Conservation (phyloP, 2,113 vertebrate genomes). For the Casuarius casuarius region DNA sequence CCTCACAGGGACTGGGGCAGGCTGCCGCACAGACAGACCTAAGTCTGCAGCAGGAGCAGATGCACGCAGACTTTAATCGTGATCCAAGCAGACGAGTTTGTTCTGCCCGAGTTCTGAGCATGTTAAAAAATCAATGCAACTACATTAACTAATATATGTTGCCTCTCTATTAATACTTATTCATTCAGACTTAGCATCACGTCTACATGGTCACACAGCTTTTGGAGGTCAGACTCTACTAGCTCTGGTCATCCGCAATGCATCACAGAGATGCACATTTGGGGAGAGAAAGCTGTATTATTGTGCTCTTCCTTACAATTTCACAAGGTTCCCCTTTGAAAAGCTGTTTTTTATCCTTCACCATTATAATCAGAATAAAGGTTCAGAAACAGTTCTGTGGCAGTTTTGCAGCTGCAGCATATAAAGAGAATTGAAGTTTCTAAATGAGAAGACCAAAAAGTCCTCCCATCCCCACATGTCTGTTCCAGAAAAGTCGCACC, state of each 20-base stretch:
- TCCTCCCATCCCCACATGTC: not conserved
- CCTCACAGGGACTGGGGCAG: not conserved
- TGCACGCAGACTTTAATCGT: not conserved
- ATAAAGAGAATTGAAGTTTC: not conserved
- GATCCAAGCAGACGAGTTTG: not conserved
- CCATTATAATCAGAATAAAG: not conserved
- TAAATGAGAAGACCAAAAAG: not conserved
- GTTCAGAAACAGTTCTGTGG: not conserved
- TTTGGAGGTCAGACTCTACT: not conserved
- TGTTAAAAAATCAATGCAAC: not conserved
- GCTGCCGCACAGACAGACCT: not conserved
- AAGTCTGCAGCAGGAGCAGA: not conserved
- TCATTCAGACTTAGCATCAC: not conserved
- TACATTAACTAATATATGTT: fast-evolving
- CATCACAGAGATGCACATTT: not conserved
- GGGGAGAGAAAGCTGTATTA: not conserved
- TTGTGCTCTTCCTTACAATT: not conserved
- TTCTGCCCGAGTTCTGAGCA: not conserved
- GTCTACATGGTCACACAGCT: not conserved
- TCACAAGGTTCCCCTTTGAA: not conserved
- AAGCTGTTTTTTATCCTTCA: not conserved
- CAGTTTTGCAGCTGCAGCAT: not conserved
- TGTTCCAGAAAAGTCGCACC: not conserved
- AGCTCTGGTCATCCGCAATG: not conserved
- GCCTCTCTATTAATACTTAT: not conserved